phyloP scores from a whole-genome alignment of 2,888 invertebrate species.

The Electrophaes corylata region DNA sequence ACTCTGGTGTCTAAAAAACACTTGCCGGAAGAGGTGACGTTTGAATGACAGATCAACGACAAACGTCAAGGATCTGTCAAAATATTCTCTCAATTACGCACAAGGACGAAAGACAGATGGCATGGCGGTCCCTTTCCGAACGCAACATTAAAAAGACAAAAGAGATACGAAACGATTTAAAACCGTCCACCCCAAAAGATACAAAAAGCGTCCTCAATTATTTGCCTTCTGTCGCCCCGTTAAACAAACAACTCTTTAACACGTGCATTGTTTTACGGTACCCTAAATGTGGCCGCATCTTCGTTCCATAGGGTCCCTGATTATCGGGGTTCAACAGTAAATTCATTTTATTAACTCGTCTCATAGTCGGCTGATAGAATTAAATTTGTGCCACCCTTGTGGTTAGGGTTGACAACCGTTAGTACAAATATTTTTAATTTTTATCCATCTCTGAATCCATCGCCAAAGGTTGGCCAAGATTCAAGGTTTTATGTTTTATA shows the following conservation, averaged over 20 bases:
- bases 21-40: slow-evolving; percentile 24
- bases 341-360: slow-evolving; percentile 83
- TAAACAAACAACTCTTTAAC: slow-evolving; percentile 74
- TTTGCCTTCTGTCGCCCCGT: slow-evolving; percentile 71
- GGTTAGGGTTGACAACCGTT: slow-evolving; percentile 56
- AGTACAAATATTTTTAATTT: background rate
- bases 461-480: background rate
- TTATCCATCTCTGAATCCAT: background rate
- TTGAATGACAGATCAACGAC: slow-evolving; percentile 25
- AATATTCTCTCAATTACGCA: slow-evolving; percentile 28
- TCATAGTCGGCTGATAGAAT: slow-evolving; percentile 81
- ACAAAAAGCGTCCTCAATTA: slow-evolving; percentile 67
- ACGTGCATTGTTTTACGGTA: slow-evolving; percentile 71
- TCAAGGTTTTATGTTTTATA: no score
- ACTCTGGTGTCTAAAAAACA: slow-evolving; percentile 6
- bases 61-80: slow-evolving; percentile 22
- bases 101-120: slow-evolving; percentile 31
- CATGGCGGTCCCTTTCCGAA: slow-evolving; percentile 25
- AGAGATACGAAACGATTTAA: slow-evolving; percentile 53
- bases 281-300: slow-evolving; percentile 60
- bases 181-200: slow-evolving; percentile 53
- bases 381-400: slow-evolving; percentile 74
- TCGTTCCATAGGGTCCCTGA: slow-evolving; percentile 57
- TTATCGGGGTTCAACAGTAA: slow-evolving; percentile 70
- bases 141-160: slow-evolving; percentile 40